These are phyloP conservation scores for Coregonus sp. DNA, from an alignment of 2,797 vertebrate genomes.

Conservation along the genomic window DNA sequence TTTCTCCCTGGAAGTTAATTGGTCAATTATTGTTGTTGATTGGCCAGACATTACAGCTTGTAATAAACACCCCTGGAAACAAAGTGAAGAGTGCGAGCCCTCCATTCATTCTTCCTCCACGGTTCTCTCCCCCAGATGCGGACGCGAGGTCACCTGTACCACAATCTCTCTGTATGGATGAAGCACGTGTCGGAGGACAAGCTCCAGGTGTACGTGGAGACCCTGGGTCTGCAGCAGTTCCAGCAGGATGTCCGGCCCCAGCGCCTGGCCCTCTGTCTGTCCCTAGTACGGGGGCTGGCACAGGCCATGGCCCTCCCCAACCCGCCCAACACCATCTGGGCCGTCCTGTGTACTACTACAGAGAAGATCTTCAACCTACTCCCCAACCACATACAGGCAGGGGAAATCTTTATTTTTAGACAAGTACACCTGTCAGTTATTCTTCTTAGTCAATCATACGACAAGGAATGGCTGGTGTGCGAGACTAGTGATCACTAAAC, in stretches of 20 bases:
- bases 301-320: constrained; percentile 87
- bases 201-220: constrained; percentile 81
- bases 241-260: constrained; percentile 53
- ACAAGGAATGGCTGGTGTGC: neutral
- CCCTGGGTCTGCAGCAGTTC: constrained; percentile 82
- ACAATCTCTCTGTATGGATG: constrained; percentile 84
- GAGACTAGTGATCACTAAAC: neutral
- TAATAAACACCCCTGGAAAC: too few species aligned
- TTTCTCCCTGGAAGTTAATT: too few species aligned
- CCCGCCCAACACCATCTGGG: constrained; percentile 86
- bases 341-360: constrained; percentile 76
- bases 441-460: neutral
- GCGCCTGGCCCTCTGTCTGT: constrained; percentile 64
- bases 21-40: too few species aligned
- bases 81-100: too few species aligned
- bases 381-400: constrained; percentile 82
- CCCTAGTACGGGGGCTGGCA: constrained; percentile 81
- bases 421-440: neutral
- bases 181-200: constrained; percentile 91
- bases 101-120: neutral
- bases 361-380: constrained; percentile 86
- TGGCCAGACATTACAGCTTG: too few species aligned
- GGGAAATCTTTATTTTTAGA: neutral
- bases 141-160: constrained; percentile 80
- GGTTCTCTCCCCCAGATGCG: constrained; percentile 65